Evolutionary conservation across 2,888 invertebrate species (phyloP).

Genomic region (Abscondita cerata): DNA sequence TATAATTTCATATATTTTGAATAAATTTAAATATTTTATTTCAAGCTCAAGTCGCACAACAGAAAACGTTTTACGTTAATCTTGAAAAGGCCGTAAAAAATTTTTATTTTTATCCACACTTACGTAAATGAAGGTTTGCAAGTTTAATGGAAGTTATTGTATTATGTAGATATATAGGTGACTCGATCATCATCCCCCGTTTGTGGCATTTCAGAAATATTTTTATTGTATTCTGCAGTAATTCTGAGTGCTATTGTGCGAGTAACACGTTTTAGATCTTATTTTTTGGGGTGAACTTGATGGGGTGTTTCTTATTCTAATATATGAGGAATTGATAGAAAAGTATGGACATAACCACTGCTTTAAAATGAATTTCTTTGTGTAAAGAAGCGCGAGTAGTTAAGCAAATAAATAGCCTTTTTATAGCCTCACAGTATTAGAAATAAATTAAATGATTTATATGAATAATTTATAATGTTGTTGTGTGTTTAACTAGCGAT

Average conservation of each 20-base stretch:
- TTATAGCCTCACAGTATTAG: conserved; percentile 21
- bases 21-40: no score
- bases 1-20: no score
- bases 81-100: no score
- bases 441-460: conserved; percentile 39
- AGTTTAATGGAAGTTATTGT: conserved; percentile 6
- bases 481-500: conserved; percentile 35
- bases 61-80: no score
- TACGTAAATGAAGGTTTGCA: background rate
- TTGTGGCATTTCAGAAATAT: conserved; percentile 16
- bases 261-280: conserved; percentile 23
- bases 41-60: no score
- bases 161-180: conserved; percentile 7
- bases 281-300: conserved; percentile 20
- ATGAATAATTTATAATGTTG: conserved; percentile 40
- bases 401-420: conserved; percentile 23
- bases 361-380: background rate
- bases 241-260: conserved; percentile 20
- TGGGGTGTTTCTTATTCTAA: conserved; percentile 1
- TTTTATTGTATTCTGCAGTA: conserved; percentile 21
- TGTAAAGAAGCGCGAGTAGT: conserved; percentile 6
- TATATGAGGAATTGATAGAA: background rate
- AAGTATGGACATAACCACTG: background rate
- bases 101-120: no score
- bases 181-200: conserved; percentile 4